These are phyloP conservation scores for Lagopus muta DNA, from an alignment of 2,113 vertebrate species.

Conservation along the genomic window DNA sequence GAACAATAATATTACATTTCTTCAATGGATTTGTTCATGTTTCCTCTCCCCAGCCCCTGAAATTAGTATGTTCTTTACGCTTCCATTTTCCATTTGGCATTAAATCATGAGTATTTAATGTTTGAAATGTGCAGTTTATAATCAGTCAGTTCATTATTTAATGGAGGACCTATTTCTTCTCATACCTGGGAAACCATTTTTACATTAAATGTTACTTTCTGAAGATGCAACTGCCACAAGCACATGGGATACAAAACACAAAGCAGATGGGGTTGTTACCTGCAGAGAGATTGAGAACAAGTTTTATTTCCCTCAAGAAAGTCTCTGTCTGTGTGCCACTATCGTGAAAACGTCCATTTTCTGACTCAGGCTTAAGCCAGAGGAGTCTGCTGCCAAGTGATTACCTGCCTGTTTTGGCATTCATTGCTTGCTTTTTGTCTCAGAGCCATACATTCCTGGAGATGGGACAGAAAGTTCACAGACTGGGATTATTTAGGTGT, in stretches of 20 bases:
- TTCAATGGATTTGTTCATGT: not conserved
- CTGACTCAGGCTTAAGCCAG: not conserved
- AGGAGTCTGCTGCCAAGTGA: slow-evolving; percentile 47
- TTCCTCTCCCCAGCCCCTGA: not conserved
- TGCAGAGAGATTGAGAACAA: slow-evolving; percentile 27
- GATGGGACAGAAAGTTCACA: not conserved
- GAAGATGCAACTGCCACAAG: not conserved
- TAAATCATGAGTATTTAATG: not conserved
- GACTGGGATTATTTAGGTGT: not conserved
- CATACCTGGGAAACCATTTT: not conserved
- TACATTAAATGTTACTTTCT: not conserved
- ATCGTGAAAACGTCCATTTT: slow-evolving; percentile 35
- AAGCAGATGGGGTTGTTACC: slow-evolving; percentile 41
- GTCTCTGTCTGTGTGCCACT: not conserved
- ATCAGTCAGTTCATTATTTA: not conserved
- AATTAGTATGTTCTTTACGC: not conserved
- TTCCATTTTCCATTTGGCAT: not conserved
- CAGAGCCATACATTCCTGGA: not conserved
- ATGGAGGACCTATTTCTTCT: not conserved
- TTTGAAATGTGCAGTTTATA: not conserved
- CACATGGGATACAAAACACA: not conserved
- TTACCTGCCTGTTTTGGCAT: slow-evolving; percentile 52
- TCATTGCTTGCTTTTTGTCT: not conserved
- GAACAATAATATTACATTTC: not conserved
- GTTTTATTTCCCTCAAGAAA: slow-evolving; percentile 51